Conservation (phyloP, 2,113 vertebrate species). For the Ceyx cyanopectus region DNA sequence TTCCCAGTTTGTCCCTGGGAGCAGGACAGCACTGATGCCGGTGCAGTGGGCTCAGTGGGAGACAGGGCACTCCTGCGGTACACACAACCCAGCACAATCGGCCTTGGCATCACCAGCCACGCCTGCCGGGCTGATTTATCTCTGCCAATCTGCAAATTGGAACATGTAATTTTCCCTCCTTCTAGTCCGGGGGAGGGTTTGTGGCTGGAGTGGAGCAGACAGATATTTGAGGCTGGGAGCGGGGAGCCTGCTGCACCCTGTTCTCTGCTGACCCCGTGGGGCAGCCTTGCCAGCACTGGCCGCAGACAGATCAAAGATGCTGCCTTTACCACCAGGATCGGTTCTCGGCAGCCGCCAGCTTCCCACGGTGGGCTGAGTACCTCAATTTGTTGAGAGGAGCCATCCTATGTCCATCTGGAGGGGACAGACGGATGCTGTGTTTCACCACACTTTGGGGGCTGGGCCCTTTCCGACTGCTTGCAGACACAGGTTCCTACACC, state of each 20-base stretch:
- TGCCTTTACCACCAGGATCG: background rate
- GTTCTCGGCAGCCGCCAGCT: background rate
- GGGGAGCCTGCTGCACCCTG: background rate
- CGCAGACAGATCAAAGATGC: background rate
- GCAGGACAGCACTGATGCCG: background rate
- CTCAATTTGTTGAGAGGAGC: background rate
- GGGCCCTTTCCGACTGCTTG: background rate
- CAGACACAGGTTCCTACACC: background rate
- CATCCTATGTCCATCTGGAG: background rate
- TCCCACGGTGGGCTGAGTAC: background rate
- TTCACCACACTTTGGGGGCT: rapidly evolving
- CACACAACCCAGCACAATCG: background rate
- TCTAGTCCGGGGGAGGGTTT: constrained; percentile 15
- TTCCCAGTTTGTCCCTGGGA: background rate
- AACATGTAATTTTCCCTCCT: constrained; percentile 45
- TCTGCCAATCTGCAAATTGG: constrained; percentile 18
- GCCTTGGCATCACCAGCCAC: background rate
- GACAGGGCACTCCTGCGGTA: background rate
- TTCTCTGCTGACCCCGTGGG: background rate
- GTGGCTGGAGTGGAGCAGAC: constrained; percentile 10
- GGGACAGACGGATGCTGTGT: background rate
- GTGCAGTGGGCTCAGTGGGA: background rate
- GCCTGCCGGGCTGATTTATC: background rate
- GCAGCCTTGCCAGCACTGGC: background rate
- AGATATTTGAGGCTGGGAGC: constrained; percentile 54